phyloP scores from a whole-genome alignment of 2,888 invertebrate genomes.

The Eugnorisma glareosa region DNA sequence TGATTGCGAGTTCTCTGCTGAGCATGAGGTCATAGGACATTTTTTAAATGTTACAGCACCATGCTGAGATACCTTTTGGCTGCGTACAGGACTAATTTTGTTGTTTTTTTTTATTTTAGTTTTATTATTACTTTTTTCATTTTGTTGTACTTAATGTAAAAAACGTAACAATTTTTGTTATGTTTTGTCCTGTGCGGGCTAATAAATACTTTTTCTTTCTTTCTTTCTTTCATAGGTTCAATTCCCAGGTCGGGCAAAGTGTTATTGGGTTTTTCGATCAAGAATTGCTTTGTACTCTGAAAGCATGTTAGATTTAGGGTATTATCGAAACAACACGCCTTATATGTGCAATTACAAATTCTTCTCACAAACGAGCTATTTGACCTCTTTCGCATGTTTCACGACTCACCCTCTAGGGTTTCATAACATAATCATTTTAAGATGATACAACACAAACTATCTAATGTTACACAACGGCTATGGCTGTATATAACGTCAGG shows the following conservation, averaged over 20 bases:
- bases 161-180: too few species aligned
- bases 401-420: slow-evolving; percentile 33
- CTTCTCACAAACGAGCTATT: not conserved
- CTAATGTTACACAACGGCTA: slow-evolving; percentile 39
- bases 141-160: too few species aligned
- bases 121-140: too few species aligned
- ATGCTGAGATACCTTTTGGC: too few species aligned
- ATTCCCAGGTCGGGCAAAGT: not conserved
- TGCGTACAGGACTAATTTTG: too few species aligned
- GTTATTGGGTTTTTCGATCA: not conserved
- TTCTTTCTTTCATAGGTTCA: too few species aligned
- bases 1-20: too few species aligned
- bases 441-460: slow-evolving; percentile 56
- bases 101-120: too few species aligned
- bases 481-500: slow-evolving; percentile 55
- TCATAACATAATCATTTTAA: slow-evolving; percentile 50
- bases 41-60: too few species aligned
- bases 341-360: slow-evolving; percentile 30
- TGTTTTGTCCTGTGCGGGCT: too few species aligned
- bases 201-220: too few species aligned
- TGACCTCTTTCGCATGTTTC: slow-evolving; percentile 12
- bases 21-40: too few species aligned
- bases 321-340: not conserved
- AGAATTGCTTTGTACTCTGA: not conserved
- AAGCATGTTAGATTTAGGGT: not conserved